Evolutionary conservation across 2,888 invertebrate species (phyloP), one percentile per base, ranked within the genome.

Genomic region (Phytoseiulus persimilis): DNA sequence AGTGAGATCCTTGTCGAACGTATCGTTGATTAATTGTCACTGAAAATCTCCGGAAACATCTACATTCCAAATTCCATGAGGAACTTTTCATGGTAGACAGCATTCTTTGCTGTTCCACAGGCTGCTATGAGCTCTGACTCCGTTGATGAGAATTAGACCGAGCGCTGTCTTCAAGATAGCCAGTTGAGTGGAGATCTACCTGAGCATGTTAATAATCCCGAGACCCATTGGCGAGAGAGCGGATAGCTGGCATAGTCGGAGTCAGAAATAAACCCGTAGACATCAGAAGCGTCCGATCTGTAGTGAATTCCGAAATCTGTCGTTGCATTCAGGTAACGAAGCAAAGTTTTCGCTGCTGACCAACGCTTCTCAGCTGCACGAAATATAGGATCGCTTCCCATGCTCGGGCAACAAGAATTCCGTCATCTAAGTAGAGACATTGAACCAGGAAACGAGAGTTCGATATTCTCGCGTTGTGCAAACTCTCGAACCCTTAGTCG

Each of bases 1-100:
- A 23, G 90, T 65, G 18, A 91, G 89, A 18, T 90, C 39, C 18
- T 65, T 23, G 18, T 2, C 11, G 18, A 23, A 2, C 28, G 14
- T 6, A 65, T 65, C 1, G 14, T 65, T 65, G 65, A 65, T 1
- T 11, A 28, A 18, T 65, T 65, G 28, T 65, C 65, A 2, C 5
- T 65, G 1, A 3, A 23, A 28, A 65, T 65, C 28, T 65, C 65
- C 28, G 65, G 65, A 28, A 65, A 1, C 1, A 65, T 65, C 18
- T 65, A 2, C 1, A 18, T 65, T 65, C 65, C 65, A 23, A 65
- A 2, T 18, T 65, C 65, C 1, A 6, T 65, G 11, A 65, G 28
- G 65, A 65, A 18, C 18, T 65, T 18, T 65, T 28, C 23, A 65
- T n/a, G 65, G 18, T 65, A 28, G 28, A 65, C 65, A 2, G 65